Percentiles rank a stretch among this genome's conserved stretches.
Evolutionary conservation across 2,797 vertebrate genomes (phyloP).

Genomic region (Clarias fuscus): DNA sequence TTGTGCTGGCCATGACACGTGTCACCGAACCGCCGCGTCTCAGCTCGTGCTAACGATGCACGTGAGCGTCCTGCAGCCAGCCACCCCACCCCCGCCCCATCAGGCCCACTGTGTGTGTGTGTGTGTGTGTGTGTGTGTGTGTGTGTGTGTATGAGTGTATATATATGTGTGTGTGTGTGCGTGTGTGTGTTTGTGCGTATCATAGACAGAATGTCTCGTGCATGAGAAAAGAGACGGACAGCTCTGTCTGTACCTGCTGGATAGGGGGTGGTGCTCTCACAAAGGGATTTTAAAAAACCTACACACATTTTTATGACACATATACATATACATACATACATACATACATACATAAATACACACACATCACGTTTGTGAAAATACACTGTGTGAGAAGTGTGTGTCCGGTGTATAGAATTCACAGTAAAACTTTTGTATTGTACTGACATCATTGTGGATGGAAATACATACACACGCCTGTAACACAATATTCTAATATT

Average conservation of each 20-base stretch:
- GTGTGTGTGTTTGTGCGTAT: constrained; percentile 14
- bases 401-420: constrained; percentile 16
- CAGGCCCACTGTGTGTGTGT: constrained; percentile 25
- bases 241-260: constrained; percentile 52
- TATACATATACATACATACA: background rate
- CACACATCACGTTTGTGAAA: background rate
- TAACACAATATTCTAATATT: background rate
- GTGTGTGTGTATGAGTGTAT: background rate
- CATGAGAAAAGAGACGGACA: constrained; percentile 58
- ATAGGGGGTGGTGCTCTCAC: constrained; percentile 36
- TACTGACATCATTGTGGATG: background rate
- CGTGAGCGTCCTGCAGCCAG: constrained; percentile 31
- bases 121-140: constrained; percentile 7
- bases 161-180: background rate
- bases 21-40: constrained; percentile 75
- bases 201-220: constrained; percentile 26
- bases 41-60: constrained; percentile 65
- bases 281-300: background rate
- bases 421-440: background rate
- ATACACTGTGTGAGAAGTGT: background rate
- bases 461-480: background rate
- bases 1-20: constrained; percentile 66
- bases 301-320: background rate
- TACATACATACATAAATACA: background rate
- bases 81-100: constrained; percentile 30